Evolutionary conservation across 2,888 invertebrate species (phyloP), one percentile per base, ranked within the genome.

Genomic region (Camponotus fellah): DNA sequence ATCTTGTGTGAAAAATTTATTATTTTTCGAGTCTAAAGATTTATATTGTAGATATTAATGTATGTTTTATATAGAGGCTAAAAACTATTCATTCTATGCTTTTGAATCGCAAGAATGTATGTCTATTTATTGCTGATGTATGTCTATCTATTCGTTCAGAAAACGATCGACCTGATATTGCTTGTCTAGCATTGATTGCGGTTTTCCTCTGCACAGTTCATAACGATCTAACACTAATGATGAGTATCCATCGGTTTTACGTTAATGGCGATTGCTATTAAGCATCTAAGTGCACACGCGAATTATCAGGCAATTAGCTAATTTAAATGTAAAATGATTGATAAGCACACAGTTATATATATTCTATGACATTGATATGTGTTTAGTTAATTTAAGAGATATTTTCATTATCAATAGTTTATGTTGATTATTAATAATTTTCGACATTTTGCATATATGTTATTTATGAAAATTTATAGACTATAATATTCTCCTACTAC

Each of bases 151-250:
- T 3, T 17, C 1, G 64, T 6, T 0, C 14, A 64, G 85, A 85
- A 85, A 87, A 85, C 75, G 62, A 62, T 58, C 37, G 58, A 69
- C 17, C 74, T 71, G 69, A 85, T 81, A 79, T 82, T 82, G 87
- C 81, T 88, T 88, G 88, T 80, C 85, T 82, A 87, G 71, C 37
- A 60, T 66, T 89, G 87, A 88, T 91, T 88, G 85, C 68, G 66
- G 56, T 26, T 64, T 68, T 65, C 74, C 85, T 81, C 82, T 85
- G 26, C 26, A 32, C 40, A 79, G 40, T 65, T 82, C 43, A 71
- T 60, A 86, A 79, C 66, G 84, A 43, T 49, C 64, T 58, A 66
- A 34, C 66, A 58, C 26, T 85, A 87, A 88, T 84, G 82, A 85
- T 49, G 85, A 85, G 80, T 76, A 34, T 49, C n/a, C 66, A 58